Conservation (phyloP, 2,888 invertebrate genomes). For the Melikaiella ostensackeni region DNA sequence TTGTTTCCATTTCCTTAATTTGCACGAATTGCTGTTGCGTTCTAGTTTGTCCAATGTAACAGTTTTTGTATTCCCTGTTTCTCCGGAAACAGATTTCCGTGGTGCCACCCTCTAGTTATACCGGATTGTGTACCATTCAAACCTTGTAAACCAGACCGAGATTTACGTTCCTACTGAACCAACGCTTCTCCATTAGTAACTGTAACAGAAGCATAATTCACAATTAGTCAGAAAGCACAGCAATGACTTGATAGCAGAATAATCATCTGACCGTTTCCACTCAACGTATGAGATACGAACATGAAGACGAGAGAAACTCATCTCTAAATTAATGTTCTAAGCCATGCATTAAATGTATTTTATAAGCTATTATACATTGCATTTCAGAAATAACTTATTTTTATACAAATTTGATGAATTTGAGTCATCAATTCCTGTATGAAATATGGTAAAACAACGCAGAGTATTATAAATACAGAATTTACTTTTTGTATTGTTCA, state of each 20-base stretch:
- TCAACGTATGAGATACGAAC: not conserved
- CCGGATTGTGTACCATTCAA: constrained; percentile 30
- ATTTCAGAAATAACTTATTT: not conserved
- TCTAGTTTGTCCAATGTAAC: not conserved
- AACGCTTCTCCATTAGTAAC: constrained; percentile 31
- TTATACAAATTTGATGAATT: no score
- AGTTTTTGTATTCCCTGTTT: constrained; percentile 4
- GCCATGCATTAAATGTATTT: not conserved
- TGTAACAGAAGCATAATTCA: constrained; percentile 22
- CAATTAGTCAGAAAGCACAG: constrained; percentile 30
- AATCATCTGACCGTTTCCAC: constrained; percentile 16
- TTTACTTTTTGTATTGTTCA: no score
- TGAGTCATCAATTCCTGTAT: no score
- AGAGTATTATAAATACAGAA: no score
- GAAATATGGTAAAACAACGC: no score
- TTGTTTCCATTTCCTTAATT: constrained; percentile 2
- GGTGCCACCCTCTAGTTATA: constrained; percentile 20
- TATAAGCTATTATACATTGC: not conserved
- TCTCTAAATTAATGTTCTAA: not conserved
- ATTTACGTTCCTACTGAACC: constrained; percentile 33
- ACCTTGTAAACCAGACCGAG: constrained; percentile 36
- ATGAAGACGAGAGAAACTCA: not conserved
- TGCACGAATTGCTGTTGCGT: not conserved
- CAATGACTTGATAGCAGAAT: constrained; percentile 18
- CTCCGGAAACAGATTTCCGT: constrained; percentile 23